phyloP scores from a whole-genome alignment of 64 coral and sea anemone species.

The Montipora capricornis region DNA sequence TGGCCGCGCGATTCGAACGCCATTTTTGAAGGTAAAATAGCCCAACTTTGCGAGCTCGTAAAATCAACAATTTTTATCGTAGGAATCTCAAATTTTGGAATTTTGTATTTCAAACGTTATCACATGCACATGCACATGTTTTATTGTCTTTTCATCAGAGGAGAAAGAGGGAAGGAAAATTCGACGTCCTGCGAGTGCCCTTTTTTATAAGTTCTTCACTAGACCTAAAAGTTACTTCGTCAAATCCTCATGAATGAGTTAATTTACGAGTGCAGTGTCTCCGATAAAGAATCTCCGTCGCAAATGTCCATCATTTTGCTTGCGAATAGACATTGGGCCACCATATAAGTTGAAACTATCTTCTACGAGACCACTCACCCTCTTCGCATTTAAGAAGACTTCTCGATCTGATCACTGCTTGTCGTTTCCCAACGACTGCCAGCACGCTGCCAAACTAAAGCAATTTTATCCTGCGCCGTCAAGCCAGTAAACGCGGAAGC shows the following conservation, averaged over 20 bases:
- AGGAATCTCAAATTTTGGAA: background rate
- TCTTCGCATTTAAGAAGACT: background rate
- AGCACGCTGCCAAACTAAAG: no score
- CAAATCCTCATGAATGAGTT: no score
- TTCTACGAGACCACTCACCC: slow-evolving; percentile 16
- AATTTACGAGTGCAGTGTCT: no score
- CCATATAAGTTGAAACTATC: background rate
- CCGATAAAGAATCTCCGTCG: background rate
- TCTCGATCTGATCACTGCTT: background rate
- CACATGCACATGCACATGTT: no score
- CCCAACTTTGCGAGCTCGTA: background rate
- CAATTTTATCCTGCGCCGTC: no score
- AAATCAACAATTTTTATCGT: background rate
- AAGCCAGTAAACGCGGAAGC: no score
- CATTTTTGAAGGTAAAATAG: background rate
- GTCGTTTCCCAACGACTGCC: background rate
- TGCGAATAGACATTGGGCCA: slow-evolving; percentile 2
- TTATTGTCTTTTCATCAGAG: no score
- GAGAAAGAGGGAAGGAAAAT: no score
- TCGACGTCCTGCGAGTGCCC: no score
- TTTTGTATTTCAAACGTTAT: background rate
- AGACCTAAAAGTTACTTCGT: no score
- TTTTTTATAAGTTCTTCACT: no score
- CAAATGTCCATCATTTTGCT: slow-evolving; percentile 22
- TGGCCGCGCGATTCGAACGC: slow-evolving; percentile 6